Evolutionary conservation across 2,113 vertebrate genomes (phyloP).

Genomic region (Tringa solitaria): DNA sequence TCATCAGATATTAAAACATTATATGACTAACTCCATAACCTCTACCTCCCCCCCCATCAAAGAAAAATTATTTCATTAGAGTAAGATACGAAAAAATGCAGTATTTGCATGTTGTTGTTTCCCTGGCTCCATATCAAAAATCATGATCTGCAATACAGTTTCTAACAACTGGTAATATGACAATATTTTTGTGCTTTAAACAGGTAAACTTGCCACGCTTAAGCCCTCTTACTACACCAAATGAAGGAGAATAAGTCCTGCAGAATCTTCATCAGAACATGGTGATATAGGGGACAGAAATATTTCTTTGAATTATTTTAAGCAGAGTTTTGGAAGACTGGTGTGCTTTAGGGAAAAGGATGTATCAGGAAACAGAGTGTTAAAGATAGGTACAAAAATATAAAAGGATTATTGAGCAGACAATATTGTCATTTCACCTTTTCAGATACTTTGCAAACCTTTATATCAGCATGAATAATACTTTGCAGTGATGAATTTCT

Average conservation of each 20-base stretch:
- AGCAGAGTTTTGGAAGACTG: background rate
- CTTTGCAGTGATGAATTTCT: slow-evolving; percentile 5
- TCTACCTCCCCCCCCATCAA: accelerated
- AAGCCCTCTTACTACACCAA: background rate
- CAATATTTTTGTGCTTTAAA: background rate
- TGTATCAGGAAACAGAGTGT: background rate
- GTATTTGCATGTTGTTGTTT: background rate
- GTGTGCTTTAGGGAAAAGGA: background rate
- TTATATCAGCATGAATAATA: background rate
- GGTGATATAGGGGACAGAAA: background rate
- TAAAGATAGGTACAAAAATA: background rate
- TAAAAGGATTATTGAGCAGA: background rate
- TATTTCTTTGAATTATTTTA: background rate
- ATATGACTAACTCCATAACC: background rate
- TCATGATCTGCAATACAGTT: background rate
- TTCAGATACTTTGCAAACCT: background rate
- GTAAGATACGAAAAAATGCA: background rate
- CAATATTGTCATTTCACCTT: background rate
- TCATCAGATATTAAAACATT: background rate
- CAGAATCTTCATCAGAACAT: background rate
- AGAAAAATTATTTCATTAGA: background rate
- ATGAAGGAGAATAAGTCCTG: background rate
- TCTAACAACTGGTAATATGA: background rate
- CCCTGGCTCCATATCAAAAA: background rate
- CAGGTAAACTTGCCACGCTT: background rate